Conservation (phyloP, 2,113 vertebrate genomes). For the Arvicanthis niloticus region DNA sequence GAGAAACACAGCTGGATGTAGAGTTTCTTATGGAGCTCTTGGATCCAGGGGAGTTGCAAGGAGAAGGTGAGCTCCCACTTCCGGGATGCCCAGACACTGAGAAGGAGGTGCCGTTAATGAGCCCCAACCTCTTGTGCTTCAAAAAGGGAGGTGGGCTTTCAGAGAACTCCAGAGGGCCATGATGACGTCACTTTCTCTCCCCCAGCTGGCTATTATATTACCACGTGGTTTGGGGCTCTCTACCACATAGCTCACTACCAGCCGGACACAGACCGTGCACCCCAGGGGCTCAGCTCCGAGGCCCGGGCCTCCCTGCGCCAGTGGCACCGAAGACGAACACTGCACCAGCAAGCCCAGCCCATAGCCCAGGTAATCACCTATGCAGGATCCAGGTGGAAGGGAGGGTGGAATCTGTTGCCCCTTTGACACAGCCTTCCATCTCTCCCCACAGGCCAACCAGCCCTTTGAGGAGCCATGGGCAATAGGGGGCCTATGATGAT, state of each 20-base stretch:
- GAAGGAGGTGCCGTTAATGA: neutral
- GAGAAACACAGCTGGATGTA: slow-evolving; percentile 91
- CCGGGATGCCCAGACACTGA: neutral
- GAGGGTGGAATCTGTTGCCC: neutral
- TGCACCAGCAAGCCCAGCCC: slow-evolving; percentile 84
- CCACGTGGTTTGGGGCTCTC: slow-evolving; percentile 93
- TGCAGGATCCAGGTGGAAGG: neutral
- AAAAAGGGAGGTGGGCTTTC: neutral
- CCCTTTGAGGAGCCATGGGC: slow-evolving; percentile 67
- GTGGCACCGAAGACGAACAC: slow-evolving; percentile 92
- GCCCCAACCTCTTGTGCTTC: neutral
- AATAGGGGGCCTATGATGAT: slow-evolving; percentile 87
- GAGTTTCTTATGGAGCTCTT: slow-evolving; percentile 96
- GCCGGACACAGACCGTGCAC: slow-evolving; percentile 81
- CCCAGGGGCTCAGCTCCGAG: slow-evolving; percentile 89
- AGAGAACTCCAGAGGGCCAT: neutral
- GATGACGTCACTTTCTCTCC: neutral
- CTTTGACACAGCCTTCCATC: neutral
- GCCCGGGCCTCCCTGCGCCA: slow-evolving; percentile 91
- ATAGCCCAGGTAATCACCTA: slow-evolving; percentile 64
- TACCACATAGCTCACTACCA: slow-evolving; percentile 93
- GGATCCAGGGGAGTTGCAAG: slow-evolving; percentile 91
- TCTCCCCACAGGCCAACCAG: slow-evolving; percentile 2
- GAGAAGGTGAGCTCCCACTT: slow-evolving; percentile 88
- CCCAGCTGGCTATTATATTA: slow-evolving; percentile 94